These are phyloP conservation scores for Zophobas morio DNA, from an alignment of 1,140 invertebrate species.

Conservation along the genomic window DNA sequence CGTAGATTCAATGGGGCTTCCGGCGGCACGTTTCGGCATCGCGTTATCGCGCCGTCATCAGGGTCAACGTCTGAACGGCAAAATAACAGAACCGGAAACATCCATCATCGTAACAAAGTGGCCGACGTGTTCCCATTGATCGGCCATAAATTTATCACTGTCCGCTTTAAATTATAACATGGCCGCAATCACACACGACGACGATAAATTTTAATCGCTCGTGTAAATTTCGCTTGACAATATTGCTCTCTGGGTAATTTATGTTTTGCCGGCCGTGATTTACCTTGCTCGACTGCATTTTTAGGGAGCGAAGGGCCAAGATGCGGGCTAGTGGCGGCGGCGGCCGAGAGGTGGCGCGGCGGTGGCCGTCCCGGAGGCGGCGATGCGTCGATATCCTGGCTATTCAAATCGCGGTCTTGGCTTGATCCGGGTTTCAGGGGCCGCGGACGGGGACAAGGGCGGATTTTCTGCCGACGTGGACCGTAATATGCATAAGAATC, in stretches of 20 bases:
- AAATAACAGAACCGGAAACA: slow-evolving; percentile 39
- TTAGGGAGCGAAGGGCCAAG: neutral
- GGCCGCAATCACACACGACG: slow-evolving; percentile 41
- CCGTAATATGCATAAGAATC: no score
- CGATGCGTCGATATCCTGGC: no score
- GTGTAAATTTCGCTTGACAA: slow-evolving; percentile 43
- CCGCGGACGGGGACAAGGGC: no score
- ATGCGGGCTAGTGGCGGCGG: neutral
- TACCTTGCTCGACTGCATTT: slow-evolving; percentile 34
- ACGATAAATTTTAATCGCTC: slow-evolving; percentile 39
- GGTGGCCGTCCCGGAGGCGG: neutral
- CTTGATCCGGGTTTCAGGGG: no score
- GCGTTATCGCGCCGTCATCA: slow-evolving; percentile 30
- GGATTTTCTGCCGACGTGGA: no score
- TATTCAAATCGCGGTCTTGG: no score
- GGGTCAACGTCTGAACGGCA: slow-evolving; percentile 20
- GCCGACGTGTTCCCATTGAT: slow-evolving; percentile 32
- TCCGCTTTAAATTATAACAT: slow-evolving; percentile 43
- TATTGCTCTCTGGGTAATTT: slow-evolving; percentile 42
- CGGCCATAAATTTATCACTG: slow-evolving; percentile 45
- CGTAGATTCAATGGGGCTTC: slow-evolving; percentile 17
- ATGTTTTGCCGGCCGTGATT: slow-evolving; percentile 42
- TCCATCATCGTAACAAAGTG: slow-evolving; percentile 40
- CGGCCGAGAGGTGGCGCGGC: slow-evolving; percentile 7
- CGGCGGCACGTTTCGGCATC: slow-evolving; percentile 28